These are phyloP conservation scores for Phataginus tetradactyla DNA, from an alignment of 2,797 vertebrate species.

Conservation along the genomic window DNA sequence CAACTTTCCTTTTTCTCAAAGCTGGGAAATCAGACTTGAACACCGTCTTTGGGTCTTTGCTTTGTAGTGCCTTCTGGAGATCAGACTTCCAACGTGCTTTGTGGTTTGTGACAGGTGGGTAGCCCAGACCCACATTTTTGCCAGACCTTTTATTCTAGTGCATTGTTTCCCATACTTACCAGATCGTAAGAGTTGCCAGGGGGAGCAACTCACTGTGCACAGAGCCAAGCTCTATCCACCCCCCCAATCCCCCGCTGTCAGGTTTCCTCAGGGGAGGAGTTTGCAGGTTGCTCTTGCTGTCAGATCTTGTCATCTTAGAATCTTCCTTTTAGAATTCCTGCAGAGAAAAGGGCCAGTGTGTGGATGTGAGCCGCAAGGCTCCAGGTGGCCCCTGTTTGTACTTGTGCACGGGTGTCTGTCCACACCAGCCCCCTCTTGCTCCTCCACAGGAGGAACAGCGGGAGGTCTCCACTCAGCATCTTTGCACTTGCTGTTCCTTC, in stretches of 20 bases:
- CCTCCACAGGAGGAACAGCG: background rate
- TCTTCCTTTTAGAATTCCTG: background rate
- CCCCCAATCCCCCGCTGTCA: too few relatives aligned
- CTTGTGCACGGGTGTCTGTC: background rate
- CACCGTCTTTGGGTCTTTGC: background rate
- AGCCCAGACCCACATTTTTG: background rate
- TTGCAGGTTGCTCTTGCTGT: background rate
- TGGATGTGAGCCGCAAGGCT: background rate
- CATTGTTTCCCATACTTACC: background rate
- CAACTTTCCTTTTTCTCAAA: background rate
- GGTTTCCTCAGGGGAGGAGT: background rate
- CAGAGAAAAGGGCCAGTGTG: background rate
- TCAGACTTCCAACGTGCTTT: background rate
- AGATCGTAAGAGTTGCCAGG: background rate
- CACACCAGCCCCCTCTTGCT: background rate
- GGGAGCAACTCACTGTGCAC: fast-evolving
- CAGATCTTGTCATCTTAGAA: background rate
- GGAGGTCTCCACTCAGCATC: background rate
- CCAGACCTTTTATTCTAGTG: background rate
- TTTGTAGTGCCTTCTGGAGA: background rate
- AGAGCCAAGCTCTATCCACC: background rate
- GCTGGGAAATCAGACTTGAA: background rate
- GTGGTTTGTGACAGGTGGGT: background rate
- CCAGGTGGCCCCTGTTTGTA: background rate
- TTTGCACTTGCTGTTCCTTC: too few relatives aligned